Percentiles rank a stretch among this genome's conserved stretches.
Evolutionary conservation across 2,888 invertebrate species (phyloP).

Genomic region (Ophion ellenae): DNA sequence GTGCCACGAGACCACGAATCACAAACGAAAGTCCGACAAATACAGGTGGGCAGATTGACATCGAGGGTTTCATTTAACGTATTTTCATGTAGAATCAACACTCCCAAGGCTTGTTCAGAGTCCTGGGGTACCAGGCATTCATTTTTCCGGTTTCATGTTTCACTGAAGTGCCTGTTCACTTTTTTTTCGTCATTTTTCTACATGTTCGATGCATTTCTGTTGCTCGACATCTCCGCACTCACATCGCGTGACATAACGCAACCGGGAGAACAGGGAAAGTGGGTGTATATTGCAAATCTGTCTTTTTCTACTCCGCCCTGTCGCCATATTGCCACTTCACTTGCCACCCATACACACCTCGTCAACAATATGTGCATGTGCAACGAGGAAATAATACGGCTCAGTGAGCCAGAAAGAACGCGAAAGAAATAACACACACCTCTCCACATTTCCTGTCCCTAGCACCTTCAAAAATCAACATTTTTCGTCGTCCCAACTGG

Average conservation of each 20-base stretch:
- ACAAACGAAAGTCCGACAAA: background rate
- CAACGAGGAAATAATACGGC: constrained; percentile 47
- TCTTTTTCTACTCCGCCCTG: constrained; percentile 2
- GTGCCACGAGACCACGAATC: background rate
- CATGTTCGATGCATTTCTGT: constrained; percentile 7
- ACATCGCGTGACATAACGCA: constrained; percentile 13
- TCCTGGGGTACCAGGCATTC: background rate
- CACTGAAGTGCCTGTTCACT: background rate
- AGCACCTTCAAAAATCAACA: background rate
- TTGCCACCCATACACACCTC: constrained; percentile 12
- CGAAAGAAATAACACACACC: constrained; percentile 1
- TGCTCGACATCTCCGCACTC: background rate
- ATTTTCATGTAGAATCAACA: background rate
- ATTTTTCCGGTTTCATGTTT: constrained; percentile 19
- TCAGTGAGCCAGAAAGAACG: constrained; percentile 22
- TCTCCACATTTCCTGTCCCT: background rate
- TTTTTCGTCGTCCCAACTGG: background rate
- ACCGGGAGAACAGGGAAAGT: background rate
- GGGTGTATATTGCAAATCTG: constrained; percentile 26
- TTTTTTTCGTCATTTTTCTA: constrained; percentile 20
- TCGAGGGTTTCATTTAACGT: no score
- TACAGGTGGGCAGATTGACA: no score
- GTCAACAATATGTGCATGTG: constrained; percentile 38
- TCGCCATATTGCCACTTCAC: constrained; percentile 16
- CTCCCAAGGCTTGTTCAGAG: background rate